phyloP scores from a whole-genome alignment of 2,113 vertebrate genomes.

The Zosterops borbonicus region DNA sequence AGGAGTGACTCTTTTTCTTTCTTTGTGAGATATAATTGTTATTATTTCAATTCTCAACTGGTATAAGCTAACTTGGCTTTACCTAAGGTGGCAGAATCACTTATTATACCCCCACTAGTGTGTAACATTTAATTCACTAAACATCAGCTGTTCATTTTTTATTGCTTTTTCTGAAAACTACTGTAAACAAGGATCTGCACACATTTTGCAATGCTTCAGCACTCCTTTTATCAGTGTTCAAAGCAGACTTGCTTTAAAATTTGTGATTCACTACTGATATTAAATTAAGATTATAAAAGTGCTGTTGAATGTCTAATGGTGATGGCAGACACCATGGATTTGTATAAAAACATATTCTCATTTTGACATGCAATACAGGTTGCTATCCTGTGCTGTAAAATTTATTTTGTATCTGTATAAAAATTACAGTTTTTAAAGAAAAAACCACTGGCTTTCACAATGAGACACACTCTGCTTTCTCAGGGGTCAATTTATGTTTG shows the following conservation, averaged over 20 bases:
- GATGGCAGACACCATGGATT: neutral
- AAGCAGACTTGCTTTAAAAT: neutral
- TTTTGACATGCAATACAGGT: neutral
- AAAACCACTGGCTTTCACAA: neutral
- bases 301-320: neutral
- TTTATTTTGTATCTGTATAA: neutral
- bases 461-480: neutral
- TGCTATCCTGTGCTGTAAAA: neutral
- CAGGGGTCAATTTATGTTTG: neutral
- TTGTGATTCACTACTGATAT: constrained; percentile 41
- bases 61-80: neutral
- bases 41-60: neutral
- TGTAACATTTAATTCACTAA: constrained; percentile 11
- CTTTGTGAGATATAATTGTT: neutral
- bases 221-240: neutral
- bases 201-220: constrained; percentile 24
- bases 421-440: neutral
- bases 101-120: neutral
- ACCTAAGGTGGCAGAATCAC: neutral
- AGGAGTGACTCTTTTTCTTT: neutral
- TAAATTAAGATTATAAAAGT: constrained; percentile 32
- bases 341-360: neutral
- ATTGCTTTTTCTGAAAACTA: neutral
- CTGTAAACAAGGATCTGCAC: neutral
- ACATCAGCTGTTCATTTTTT: neutral